Conservation (phyloP, 2,113 vertebrate genomes). For the Cynoglossus semilaevis region DNA sequence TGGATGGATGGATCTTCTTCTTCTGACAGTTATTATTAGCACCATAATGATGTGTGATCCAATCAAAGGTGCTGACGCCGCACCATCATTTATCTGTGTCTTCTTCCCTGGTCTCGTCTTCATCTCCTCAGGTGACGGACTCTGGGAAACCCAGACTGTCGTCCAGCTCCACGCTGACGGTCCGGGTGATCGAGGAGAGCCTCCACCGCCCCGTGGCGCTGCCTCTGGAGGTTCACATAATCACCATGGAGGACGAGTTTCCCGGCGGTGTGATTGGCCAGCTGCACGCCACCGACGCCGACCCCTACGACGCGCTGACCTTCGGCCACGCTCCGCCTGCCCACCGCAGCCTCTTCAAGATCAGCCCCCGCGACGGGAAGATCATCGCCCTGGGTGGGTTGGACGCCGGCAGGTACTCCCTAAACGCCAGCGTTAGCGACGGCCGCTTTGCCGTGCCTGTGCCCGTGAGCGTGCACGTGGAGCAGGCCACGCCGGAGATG, state of each 20-base stretch:
- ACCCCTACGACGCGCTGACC: conserved; percentile 90
- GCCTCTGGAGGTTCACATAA: conserved; percentile 90
- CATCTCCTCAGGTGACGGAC: conserved; percentile 81
- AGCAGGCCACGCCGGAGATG: conserved; percentile 87
- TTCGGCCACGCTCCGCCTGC: conserved; percentile 85
- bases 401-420: conserved; percentile 86
- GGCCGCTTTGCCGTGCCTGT: conserved; percentile 91
- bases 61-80: too few species aligned
- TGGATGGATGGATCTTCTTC: too few species aligned
- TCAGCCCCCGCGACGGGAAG: conserved; percentile 89
- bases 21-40: background rate
- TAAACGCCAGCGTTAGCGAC: conserved; percentile 92
- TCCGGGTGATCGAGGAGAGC: conserved; percentile 95
- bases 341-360: conserved; percentile 94
- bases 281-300: conserved; percentile 93
- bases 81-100: background rate
- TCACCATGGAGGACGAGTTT: conserved; percentile 98
- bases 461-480: conserved; percentile 86
- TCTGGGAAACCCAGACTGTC: conserved; percentile 87
- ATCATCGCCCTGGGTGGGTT: conserved; percentile 92
- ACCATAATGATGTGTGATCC: background rate
- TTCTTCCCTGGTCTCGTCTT: background rate
- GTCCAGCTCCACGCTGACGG: conserved; percentile 80
- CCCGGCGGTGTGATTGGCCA: conserved; percentile 96
- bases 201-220: conserved; percentile 88